Evolutionary conservation across 2,888 invertebrate genomes (phyloP).

Genomic region (Thumatha senex): DNA sequence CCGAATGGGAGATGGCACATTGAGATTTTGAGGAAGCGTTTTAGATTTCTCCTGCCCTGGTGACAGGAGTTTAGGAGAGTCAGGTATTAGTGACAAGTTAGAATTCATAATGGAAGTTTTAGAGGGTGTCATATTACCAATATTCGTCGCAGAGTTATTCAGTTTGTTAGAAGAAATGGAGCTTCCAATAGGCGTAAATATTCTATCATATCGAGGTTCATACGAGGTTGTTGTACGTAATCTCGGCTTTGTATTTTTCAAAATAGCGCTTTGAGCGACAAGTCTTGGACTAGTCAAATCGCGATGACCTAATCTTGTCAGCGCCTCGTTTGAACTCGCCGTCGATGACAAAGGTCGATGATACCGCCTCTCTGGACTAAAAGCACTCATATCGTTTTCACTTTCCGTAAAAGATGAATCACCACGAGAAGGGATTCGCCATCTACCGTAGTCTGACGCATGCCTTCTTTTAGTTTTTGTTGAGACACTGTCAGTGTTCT

Average conservation of each 20-base stretch:
- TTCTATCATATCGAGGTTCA: slow-evolving; percentile 75
- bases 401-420: slow-evolving; percentile 75
- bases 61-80: slow-evolving; percentile 72
- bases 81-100: slow-evolving; percentile 74
- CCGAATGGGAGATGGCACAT: slow-evolving; percentile 71
- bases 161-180: slow-evolving; percentile 70
- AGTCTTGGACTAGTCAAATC: slow-evolving; percentile 71
- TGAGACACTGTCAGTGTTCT: slow-evolving; percentile 48
- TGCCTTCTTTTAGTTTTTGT: slow-evolving; percentile 62
- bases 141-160: slow-evolving; percentile 65
- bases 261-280: slow-evolving; percentile 62
- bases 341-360: slow-evolving; percentile 73
- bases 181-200: slow-evolving; percentile 68
- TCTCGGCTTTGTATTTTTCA: slow-evolving; percentile 65
- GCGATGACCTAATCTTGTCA: slow-evolving; percentile 66
- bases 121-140: slow-evolving; percentile 56
- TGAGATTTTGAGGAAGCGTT: slow-evolving; percentile 85
- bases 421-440: slow-evolving; percentile 57
- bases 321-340: slow-evolving; percentile 72
- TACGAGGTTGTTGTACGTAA: slow-evolving; percentile 73
- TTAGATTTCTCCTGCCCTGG: slow-evolving; percentile 82
- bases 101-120: slow-evolving; percentile 70
- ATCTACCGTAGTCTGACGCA: slow-evolving; percentile 54
- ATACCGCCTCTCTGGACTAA: slow-evolving; percentile 67
- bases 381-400: slow-evolving; percentile 72